These are phyloP conservation scores for Diachasmimorpha longicaudata DNA, from an alignment of 1,140 invertebrate genomes.

Conservation along the genomic window DNA sequence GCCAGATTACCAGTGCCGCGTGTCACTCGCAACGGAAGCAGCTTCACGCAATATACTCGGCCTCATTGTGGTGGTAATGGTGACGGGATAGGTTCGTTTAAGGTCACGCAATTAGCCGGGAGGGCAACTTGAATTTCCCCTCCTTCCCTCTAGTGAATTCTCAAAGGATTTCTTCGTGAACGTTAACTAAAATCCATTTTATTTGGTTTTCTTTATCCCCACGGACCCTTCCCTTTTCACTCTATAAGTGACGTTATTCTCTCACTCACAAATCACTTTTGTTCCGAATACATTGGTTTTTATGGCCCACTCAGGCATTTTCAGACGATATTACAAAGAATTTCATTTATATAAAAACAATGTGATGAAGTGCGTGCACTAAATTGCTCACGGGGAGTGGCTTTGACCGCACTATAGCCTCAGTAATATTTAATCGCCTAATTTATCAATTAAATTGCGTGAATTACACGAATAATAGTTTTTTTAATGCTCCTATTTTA, in stretches of 20 bases:
- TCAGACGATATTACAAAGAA: neutral
- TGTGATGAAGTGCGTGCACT: neutral
- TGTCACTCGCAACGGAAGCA: conserved; percentile 33
- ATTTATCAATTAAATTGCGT: too few relatives aligned
- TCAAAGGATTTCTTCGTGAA: neutral
- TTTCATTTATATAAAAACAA: neutral
- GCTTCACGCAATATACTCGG: conserved; percentile 33
- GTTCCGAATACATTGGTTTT: neutral
- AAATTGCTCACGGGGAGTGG: neutral
- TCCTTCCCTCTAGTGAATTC: neutral
- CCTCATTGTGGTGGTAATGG: conserved; percentile 20
- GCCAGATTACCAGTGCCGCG: conserved; percentile 25
- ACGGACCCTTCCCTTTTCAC: neutral
- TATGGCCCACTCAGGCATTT: neutral
- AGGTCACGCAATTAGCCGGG: conserved; percentile 31
- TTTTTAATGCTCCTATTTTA: too few relatives aligned
- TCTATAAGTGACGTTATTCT: neutral
- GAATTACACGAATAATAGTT: too few relatives aligned
- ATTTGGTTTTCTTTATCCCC: neutral
- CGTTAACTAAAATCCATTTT: neutral
- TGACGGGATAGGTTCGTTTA: conserved; percentile 29
- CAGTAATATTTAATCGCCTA: too few relatives aligned
- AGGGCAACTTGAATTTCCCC: conserved; percentile 20
- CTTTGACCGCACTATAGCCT: too few relatives aligned
- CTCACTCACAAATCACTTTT: neutral